Percentiles rank a stretch among this genome's conserved stretches.
phyloP scores from a whole-genome alignment of 1,140 invertebrate genomes.

The Hypothenemus hampei region DNA sequence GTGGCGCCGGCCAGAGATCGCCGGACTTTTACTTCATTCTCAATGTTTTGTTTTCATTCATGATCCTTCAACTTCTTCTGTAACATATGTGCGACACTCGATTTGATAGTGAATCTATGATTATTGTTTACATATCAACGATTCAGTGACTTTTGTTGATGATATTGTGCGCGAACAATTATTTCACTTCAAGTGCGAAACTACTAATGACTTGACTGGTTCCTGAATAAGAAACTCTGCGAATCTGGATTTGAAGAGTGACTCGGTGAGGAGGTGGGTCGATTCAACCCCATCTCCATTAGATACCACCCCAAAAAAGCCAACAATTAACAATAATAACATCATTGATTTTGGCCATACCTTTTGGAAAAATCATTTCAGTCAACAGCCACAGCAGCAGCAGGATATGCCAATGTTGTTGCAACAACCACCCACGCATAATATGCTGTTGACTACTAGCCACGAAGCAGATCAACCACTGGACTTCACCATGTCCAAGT shows the following conservation, averaged over 20 bases:
- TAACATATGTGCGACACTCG: too few species aligned
- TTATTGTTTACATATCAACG: slow-evolving; percentile 21
- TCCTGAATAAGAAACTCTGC: slow-evolving; percentile 1
- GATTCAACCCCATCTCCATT: slow-evolving; percentile 42
- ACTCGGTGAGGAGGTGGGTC: slow-evolving; percentile 45
- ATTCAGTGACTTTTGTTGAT: neutral
- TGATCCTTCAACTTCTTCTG: slow-evolving; percentile 2
- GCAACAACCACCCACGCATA: slow-evolving; percentile 43
- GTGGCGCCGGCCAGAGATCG: slow-evolving; percentile 35
- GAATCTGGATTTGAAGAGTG: slow-evolving; percentile 46
- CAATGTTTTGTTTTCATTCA: slow-evolving; percentile 13
- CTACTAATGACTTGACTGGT: slow-evolving; percentile 2
- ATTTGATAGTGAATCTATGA: neutral
- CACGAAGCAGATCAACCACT: slow-evolving; percentile 45
- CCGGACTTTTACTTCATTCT: slow-evolving; percentile 6
- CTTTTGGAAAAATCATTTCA: slow-evolving; percentile 34
- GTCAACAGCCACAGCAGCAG: slow-evolving; percentile 5
- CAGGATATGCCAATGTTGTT: slow-evolving; percentile 46
- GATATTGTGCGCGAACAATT: slow-evolving; percentile 16
- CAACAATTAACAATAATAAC: slow-evolving; percentile 41
- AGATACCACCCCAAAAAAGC: slow-evolving; percentile 33
- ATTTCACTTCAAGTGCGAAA: slow-evolving; percentile 13
- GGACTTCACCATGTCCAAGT: slow-evolving; percentile 50
- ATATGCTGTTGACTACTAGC: slow-evolving; percentile 34
- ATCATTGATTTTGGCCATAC: slow-evolving; percentile 41